A percentile compares a stretch with the other conserved stretches of the same genome.
Evolutionary conservation across 2,113 vertebrate genomes (phyloP).

Genomic region (Osmerus mordax): DNA sequence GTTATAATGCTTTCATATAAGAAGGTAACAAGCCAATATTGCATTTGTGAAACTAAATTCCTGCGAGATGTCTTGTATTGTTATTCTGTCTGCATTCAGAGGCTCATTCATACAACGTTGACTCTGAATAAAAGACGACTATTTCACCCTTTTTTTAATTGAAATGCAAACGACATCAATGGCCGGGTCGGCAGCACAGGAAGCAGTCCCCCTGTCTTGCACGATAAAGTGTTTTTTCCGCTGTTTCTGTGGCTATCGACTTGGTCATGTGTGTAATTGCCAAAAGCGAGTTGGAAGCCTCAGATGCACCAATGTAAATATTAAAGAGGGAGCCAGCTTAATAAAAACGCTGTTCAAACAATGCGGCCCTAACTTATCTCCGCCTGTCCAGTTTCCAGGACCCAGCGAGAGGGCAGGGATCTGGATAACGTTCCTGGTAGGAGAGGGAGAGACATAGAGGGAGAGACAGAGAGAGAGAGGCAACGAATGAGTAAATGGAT

Average conservation of each 20-base stretch:
- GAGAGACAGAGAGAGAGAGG: conserved; percentile 38
- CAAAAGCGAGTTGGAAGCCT: conserved; percentile 69
- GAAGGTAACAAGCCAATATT: conserved; percentile 2
- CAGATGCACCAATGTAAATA: conserved; percentile 78
- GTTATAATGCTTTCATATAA: not conserved
- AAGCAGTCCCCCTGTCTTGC: conserved; percentile 60
- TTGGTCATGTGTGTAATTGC: conserved; percentile 74
- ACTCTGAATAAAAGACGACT: conserved; percentile 71
- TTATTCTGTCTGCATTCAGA: conserved; percentile 54
- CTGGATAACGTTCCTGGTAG: conserved; percentile 24
- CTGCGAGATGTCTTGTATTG: conserved; percentile 45
- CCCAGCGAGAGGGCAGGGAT: not conserved
- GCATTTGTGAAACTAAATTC: conserved; percentile 42
- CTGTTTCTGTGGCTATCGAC: conserved; percentile 69
- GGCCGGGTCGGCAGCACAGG: conserved; percentile 58
- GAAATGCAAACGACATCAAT: conserved; percentile 78
- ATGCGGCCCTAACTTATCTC: conserved; percentile 66
- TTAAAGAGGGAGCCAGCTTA: conserved; percentile 71
- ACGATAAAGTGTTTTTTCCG: conserved; percentile 66
- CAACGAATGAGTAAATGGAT: conserved; percentile 46
- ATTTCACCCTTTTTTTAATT: conserved; percentile 71
- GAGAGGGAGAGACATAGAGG: not conserved
- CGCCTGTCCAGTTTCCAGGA: conserved; percentile 52
- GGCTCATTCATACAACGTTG: conserved; percentile 59
- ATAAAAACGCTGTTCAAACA: conserved; percentile 78